These are phyloP conservation scores for Dyspetes luteomarginatus DNA, from an alignment of 2,888 invertebrate species.

Conservation along the genomic window DNA sequence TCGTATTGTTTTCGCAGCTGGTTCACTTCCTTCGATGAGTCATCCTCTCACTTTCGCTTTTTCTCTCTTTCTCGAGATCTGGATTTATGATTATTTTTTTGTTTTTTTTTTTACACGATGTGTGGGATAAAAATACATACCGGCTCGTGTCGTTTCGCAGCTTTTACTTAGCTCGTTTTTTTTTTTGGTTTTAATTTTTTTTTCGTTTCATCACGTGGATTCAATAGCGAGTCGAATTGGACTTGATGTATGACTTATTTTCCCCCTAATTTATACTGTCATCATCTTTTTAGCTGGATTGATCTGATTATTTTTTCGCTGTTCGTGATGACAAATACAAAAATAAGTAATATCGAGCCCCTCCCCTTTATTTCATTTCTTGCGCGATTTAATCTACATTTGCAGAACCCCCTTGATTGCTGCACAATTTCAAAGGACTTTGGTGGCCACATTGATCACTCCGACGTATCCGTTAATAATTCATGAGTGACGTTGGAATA, in stretches of 20 bases:
- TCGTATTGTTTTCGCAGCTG: slow-evolving; percentile 44
- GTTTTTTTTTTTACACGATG: slow-evolving; percentile 45
- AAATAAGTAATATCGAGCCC: slow-evolving; percentile 66
- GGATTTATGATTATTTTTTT: slow-evolving; percentile 41
- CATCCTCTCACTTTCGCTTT: too few relatives aligned
- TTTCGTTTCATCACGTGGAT: slow-evolving; percentile 14
- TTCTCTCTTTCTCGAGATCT: slow-evolving; percentile 27
- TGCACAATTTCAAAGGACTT: slow-evolving; percentile 12
- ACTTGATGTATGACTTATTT: slow-evolving; percentile 9
- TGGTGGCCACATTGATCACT: background rate
- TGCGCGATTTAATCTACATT: slow-evolving; percentile 14
- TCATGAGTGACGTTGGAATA: background rate
- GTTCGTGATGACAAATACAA: slow-evolving; percentile 59
- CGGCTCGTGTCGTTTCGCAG: slow-evolving; percentile 23
- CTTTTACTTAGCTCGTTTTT: background rate
- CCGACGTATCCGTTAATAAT: background rate
- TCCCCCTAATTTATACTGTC: slow-evolving; percentile 10
- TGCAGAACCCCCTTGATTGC: slow-evolving; percentile 7
- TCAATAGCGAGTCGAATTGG: slow-evolving; percentile 34
- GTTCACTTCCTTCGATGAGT: slow-evolving; percentile 17
- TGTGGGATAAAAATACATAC: slow-evolving; percentile 44
- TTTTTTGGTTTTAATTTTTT: slow-evolving; percentile 25
- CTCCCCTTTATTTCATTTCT: slow-evolving; percentile 37
- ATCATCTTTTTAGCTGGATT: slow-evolving; percentile 4
- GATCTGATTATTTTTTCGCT: slow-evolving; percentile 34